Evolutionary conservation across 1,140 invertebrate genomes (phyloP), one percentile per base, ranked within the genome.

Genomic region (Saccostrea glomerata): DNA sequence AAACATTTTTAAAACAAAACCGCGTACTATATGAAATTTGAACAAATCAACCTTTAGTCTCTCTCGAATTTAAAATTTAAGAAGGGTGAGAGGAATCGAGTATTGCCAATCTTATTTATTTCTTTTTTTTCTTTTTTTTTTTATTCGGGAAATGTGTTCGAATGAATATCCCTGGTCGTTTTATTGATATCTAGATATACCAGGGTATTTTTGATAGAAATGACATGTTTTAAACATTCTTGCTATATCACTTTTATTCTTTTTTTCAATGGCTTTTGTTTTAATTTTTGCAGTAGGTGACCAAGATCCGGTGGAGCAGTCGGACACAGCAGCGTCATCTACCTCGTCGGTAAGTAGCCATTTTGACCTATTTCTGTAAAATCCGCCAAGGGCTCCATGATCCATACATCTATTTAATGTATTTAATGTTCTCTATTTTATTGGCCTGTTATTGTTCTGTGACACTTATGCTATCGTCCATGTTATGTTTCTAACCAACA

Each of bases 291-390:
- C 70, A 77, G 70, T 77, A 15, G 70, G 70, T 36, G 70, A 77
- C 25, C 23, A 77, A 30, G 70, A 77, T 2, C 25, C 70, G 17
- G 15, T 20, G 20, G 58, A 63, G 6, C n/a, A 17, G 15, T 30
- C 70, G 25, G 70, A 30, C 25, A 25, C 17, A n/a, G 58, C 15
- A 17, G 12, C 23, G 9, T 13, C 70, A 3, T 17, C 70, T 17
- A 30, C 70, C 70, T 77, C 70, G 2, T 15, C 70, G 70, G 70
- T 77, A 77, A 77, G 70, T 77, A 36, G 70, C 25, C 70, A 77
- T 36, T 15, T 25, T 77, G 70, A 77, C 70, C 25, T 77, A 77
- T 25, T 15, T 77, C 20, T 7, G 6, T 20, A 20, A n/a, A n/a
- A 63, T 63, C 58, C 58, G 58, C 17, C 15, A 63, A 63, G 17